Evolutionary conservation across 2,888 invertebrate species (phyloP).

Genomic region (Gastrophysa polygoni): DNA sequence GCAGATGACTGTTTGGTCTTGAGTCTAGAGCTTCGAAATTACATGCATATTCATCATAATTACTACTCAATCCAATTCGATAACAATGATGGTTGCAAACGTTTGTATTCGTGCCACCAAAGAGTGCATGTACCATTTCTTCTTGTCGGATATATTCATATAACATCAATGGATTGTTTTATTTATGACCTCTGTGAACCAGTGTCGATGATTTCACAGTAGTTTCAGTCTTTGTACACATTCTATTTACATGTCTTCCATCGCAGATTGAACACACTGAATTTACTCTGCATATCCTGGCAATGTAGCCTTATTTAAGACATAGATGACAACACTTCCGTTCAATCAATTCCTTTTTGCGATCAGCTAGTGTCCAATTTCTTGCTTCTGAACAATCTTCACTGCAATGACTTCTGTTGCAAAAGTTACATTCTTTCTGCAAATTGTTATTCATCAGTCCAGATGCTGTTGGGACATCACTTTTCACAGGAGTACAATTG

Average conservation of each 20-base stretch:
- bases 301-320: neutral
- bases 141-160: slow-evolving; percentile 19
- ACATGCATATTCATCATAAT: slow-evolving; percentile 23
- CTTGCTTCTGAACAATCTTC: neutral
- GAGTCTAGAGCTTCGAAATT: slow-evolving; percentile 31
- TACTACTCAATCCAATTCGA: slow-evolving; percentile 13
- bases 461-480: neutral
- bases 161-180: slow-evolving; percentile 18
- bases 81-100: slow-evolving; percentile 4
- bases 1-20: slow-evolving; percentile 28
- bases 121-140: slow-evolving; percentile 26
- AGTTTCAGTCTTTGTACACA: slow-evolving; percentile 5
- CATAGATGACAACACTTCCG: neutral
- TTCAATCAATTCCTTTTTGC: neutral
- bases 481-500: neutral
- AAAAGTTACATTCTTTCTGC: neutral
- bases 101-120: slow-evolving; percentile 22
- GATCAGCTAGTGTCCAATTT: neutral
- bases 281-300: slow-evolving; percentile 10
- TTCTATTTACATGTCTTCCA: neutral
- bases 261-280: neutral
- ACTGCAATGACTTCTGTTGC: neutral
- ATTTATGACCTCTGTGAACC: slow-evolving; percentile 38
- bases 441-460: neutral
- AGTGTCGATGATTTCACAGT: too few species aligned